phyloP scores from a whole-genome alignment of 2,888 invertebrate species.

The Trachelus troglodyta region DNA sequence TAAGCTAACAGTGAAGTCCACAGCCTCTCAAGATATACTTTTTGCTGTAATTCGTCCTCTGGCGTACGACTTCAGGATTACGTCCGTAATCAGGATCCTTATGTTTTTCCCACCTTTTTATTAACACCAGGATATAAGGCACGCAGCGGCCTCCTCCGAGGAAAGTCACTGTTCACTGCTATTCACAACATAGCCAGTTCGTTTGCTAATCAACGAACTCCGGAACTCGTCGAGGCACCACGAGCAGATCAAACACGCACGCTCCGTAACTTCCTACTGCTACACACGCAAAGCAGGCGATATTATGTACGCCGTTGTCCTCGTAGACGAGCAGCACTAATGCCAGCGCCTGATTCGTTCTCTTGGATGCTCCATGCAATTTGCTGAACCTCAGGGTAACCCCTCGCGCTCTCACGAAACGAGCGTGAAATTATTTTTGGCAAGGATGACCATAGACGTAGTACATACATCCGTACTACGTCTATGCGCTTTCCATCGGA shows the following conservation, averaged over 20 bases:
- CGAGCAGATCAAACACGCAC: background rate
- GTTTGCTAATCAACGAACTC: background rate
- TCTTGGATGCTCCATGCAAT: background rate
- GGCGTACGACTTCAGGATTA: background rate
- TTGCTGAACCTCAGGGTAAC: background rate
- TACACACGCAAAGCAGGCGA: background rate
- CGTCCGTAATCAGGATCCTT: background rate
- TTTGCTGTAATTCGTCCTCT: background rate
- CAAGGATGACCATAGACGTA: conserved; percentile 36
- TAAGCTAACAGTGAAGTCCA: background rate
- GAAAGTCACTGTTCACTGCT: background rate
- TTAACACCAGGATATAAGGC: background rate
- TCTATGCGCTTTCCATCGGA: background rate
- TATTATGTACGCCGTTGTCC: background rate
- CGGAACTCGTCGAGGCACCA: background rate
- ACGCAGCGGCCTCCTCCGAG: background rate
- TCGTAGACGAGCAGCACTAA: background rate
- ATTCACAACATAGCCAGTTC: background rate
- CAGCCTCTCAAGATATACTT: background rate
- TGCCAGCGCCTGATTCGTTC: background rate
- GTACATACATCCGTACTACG: conserved; percentile 2
- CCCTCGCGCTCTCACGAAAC: conserved; percentile 7
- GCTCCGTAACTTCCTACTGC: background rate
- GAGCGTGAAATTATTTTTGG: conserved; percentile 38
- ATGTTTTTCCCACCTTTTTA: background rate